These are phyloP conservation scores for Apamea anceps DNA, from an alignment of 2,888 invertebrate genomes.

Conservation along the genomic window DNA sequence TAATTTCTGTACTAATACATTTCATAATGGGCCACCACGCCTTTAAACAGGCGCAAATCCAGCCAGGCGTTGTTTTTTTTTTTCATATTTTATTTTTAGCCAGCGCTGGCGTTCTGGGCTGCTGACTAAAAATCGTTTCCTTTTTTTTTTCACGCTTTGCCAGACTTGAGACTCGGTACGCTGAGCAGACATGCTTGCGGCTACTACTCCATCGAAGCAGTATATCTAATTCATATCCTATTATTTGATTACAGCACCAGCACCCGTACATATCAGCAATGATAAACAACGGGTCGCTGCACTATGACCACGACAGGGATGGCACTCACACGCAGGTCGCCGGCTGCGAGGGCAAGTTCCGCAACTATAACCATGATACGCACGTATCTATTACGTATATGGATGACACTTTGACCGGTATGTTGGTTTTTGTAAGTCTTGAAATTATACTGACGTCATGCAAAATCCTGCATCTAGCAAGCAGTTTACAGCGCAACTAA, in stretches of 20 bases:
- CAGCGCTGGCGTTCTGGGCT: background rate
- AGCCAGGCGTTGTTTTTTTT: background rate
- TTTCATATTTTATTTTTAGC: background rate
- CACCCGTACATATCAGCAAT: constrained; percentile 99
- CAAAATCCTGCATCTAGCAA: no score
- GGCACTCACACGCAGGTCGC: constrained; percentile 99
- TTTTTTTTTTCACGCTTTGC: background rate
- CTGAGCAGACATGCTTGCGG: no score
- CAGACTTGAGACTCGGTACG: background rate
- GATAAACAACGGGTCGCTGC: constrained; percentile 98
- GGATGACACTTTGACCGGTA: constrained; percentile 96
- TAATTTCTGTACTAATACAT: background rate
- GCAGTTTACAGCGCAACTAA: no score
- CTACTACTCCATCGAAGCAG: background rate
- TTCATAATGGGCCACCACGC: background rate
- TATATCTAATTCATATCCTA: background rate
- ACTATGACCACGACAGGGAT: constrained; percentile 99
- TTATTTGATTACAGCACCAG: constrained; percentile 93
- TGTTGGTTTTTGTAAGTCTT: constrained; percentile 45
- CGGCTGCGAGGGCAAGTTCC: constrained; percentile 98
- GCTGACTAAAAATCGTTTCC: background rate
- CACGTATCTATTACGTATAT: constrained; percentile 97
- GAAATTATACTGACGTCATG: no score
- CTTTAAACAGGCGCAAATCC: background rate
- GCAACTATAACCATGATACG: constrained; percentile 97